Base-by-base conservation (phyloP, 2,888 invertebrate genomes). In the Stomorhina lunata region DNA sequence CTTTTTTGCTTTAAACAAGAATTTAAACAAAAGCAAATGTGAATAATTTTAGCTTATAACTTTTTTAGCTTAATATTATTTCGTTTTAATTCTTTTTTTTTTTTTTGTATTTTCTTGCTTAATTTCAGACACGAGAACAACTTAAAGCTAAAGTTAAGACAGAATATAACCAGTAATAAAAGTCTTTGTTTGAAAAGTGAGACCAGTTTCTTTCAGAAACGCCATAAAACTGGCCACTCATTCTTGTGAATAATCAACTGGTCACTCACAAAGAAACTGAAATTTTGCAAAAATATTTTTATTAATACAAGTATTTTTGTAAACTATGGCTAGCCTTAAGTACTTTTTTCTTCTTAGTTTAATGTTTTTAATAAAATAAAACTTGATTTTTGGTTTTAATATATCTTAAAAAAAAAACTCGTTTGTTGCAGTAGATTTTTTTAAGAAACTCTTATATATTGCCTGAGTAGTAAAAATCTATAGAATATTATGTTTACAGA, bases 181-280 rank as follows among this genome's bases (percentile, higher is more conserved):
- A 61, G 37, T 55, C 63, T 81, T 81, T 81, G 81, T 81, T 73
- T 61, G n/a, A 72, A 66, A 75, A 76, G 59, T 71, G 37, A 71
- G 76, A 72, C 71, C 76, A 81, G 81, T 77, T 77, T 77, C 20
- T 53, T 77, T 69, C 43, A 75, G 43, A 75, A 43, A 57, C 15
- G 43, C 10, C 43, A 27, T 27, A 25, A 69, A 80, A 57, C 57
- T 81, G 71, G 69, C 22, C 37, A 76, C 12, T 40, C 2, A 37
- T 25, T n/a, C 6, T 17, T 9, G n/a, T 6, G 7, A 29, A 17
- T 5, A n/a, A 22, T 25, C 12, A 3, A 25, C 34, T 71, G 50
- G 53, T 27, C 29, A 61, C 29, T n/a, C n/a, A 34, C 34, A 71
- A 61, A 72, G 43, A 77, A 72, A 68, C 66, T 61, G 53, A 73